Conservation (phyloP, 2,888 invertebrate genomes). For the Drosophila nr. medialis region DNA sequence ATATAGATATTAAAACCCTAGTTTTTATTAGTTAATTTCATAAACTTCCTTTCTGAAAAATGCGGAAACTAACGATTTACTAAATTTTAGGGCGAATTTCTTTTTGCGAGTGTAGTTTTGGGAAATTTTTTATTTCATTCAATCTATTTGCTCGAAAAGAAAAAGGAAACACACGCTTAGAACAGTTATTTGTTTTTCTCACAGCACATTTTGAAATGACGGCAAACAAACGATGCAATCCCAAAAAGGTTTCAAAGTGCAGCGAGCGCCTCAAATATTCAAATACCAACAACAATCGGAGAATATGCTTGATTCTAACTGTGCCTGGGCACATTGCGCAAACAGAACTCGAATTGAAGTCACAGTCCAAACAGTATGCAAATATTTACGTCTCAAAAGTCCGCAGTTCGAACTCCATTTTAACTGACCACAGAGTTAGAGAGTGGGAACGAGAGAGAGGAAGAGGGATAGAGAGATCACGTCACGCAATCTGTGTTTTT, state of each 20-base stretch:
- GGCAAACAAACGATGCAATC: slow-evolving; percentile 53
- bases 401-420: slow-evolving; percentile 33
- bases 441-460: background rate
- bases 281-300: slow-evolving; percentile 32
- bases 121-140: background rate
- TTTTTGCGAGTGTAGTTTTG: background rate
- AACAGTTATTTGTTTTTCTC: slow-evolving; percentile 71
- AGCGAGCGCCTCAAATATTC: slow-evolving; percentile 31
- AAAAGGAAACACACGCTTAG: slow-evolving; percentile 8
- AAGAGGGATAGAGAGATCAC: background rate
- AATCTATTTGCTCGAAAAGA: background rate
- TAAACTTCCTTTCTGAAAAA: background rate
- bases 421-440: background rate
- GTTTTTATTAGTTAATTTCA: background rate
- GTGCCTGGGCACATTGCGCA: slow-evolving; percentile 30
- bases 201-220: slow-evolving; percentile 68
- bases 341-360: slow-evolving; percentile 32
- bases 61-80: background rate
- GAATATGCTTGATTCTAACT: slow-evolving; percentile 39
- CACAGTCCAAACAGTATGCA: slow-evolving; percentile 60
- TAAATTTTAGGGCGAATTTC: background rate
- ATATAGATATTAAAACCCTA: too few relatives aligned
- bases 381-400: slow-evolving; percentile 54
- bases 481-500: slow-evolving; percentile 4
- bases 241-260: slow-evolving; percentile 56